Base-by-base conservation (phyloP, 2,113 vertebrate species). In the Sterrhoptilus dennistouni region DNA sequence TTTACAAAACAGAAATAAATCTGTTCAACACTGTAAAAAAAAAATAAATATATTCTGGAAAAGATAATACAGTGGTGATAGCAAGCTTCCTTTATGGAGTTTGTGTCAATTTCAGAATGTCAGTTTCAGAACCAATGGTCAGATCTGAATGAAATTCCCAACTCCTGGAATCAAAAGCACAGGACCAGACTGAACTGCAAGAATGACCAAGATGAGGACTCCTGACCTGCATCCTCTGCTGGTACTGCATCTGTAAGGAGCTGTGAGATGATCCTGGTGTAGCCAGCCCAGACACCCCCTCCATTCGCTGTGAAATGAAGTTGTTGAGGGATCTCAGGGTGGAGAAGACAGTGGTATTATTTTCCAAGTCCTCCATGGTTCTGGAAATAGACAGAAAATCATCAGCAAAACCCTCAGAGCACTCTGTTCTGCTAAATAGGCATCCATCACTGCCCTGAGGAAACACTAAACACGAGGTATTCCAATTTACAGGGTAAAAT, bases 261-360 rank as follows among this genome's bases (percentile, higher is more conserved):
- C 94, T 97, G 0, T 90, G 94, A 40, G 75, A 83, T 0, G 90
- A 79, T 5, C 60, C 75, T 6, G 98, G 42, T 1, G 69, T 53
- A 2, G 95, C 95, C 42, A 96, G 78, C 23, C 94, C 95, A n/a
- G 98, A 97, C 3, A 95, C 47, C 3, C 96, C 94, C 35, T 98
- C 98, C 69, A 96, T 85, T 5, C 96, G 92, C 92, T 98, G 98
- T 5, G 98, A 98, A 87, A 99, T 98, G 82, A 99, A 99, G 80
- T 97, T 98, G 90, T 99, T 99, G 91, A 99, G 98, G n/a, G 99
- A 99, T 69, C 98, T 98, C 90, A 99, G 88, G 2, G 99, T 98
- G 24, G 99, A 98, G 28, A 99, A 97, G 36, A 99, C 98, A 0
- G 98, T 98, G 65, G 99, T 99, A 85, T 99, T 99, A 8, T 99